phyloP scores from a whole-genome alignment of 2,113 vertebrate genomes.

The Hyaena hyaena region DNA sequence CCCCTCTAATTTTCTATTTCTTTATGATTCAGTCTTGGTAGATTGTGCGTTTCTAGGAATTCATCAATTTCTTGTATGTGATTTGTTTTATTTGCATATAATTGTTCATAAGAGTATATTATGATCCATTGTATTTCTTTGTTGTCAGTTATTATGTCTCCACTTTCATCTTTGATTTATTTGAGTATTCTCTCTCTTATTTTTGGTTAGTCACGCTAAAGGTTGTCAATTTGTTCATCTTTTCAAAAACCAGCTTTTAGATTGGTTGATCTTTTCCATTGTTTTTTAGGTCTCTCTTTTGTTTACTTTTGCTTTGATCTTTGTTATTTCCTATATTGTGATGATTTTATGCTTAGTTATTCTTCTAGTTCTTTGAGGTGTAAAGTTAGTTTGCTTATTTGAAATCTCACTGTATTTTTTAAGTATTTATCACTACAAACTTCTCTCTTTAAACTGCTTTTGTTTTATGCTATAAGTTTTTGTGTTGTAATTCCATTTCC shows the following conservation, averaged over 20 bases:
- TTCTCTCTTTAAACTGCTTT: neutral
- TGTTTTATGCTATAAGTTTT: neutral
- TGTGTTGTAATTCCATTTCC: neutral
- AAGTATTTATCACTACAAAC: neutral
- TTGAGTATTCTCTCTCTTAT: neutral
- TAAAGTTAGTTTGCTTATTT: neutral
- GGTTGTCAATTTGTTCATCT: neutral
- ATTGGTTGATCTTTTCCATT: neutral
- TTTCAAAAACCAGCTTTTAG: neutral
- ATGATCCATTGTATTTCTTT: neutral
- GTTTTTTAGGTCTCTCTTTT: neutral
- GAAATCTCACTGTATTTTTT: neutral
- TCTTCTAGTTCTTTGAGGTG: neutral
- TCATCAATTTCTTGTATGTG: neutral
- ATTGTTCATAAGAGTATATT: neutral
- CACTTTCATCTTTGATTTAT: neutral
- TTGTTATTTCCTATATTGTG: neutral
- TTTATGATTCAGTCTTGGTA: neutral
- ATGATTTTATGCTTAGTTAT: neutral
- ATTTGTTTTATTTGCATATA: neutral
- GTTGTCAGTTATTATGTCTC: neutral
- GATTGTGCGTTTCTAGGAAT: neutral
- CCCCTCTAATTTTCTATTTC: neutral
- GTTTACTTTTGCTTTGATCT: neutral
- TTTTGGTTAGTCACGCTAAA: neutral